Evolutionary conservation across 1,140 invertebrate genomes (phyloP), one percentile per base, ranked within the genome.

Genomic region (Papilio machaon): DNA sequence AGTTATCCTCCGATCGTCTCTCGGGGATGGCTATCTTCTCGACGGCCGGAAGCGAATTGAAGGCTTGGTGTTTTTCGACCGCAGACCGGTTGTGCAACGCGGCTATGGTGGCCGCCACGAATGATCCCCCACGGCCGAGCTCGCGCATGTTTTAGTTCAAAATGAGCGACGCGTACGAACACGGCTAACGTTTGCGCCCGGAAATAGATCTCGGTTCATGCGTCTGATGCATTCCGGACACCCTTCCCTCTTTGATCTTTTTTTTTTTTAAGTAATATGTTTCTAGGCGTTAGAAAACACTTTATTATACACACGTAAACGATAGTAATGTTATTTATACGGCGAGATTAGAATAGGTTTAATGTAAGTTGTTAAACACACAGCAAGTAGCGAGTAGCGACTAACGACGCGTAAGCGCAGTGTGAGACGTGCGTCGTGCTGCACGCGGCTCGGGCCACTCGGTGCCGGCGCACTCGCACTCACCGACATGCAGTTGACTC

Each of bases 31-130:
- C 87, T 70, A 83, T 85, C 83, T 86, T 86, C 58, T 73, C 87
- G 82, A 87, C 83, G 82, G 85, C 80, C 81, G 84, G 78, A 49
- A 87, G 88, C 82, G 87, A 83, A 88, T 90, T 91, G 85, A 90
- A 74, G 81, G 88, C 54, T 52, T 85, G 85, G 82, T 85, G 73
- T 84, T 93, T 93, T 47, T 82, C 86, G 80, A 91, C 84, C 76
- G 83, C 83, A 78, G 90, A 86, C 43, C 92, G 92, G 85, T 90
- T 94, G 88, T 95, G 90, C 82, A 95, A 85, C 81, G 91, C 90
- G 82, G 94, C 94, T 87, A 95, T 94, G 83, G 94, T 95, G 87
- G 94, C 92, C 81, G 94, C 92, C 77, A 95, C 94, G 85, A 95
- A 87, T 91, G 94, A 94, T 87, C 94, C 94, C 85, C 92, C 95